These are phyloP conservation scores for Mythimna lalbum DNA, from an alignment of 2,888 invertebrate genomes.

Conservation along the genomic window DNA sequence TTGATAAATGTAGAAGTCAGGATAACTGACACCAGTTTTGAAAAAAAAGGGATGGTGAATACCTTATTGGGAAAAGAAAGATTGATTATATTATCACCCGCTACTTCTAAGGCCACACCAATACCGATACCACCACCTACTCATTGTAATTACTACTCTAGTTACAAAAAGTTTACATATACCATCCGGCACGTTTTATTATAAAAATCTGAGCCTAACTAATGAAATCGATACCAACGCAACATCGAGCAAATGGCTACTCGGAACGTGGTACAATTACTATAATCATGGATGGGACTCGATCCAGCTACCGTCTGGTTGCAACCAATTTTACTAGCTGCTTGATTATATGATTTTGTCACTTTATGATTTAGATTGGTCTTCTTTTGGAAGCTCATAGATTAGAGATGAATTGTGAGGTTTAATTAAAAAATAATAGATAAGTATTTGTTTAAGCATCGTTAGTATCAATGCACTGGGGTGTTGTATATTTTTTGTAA, in stretches of 20 bases:
- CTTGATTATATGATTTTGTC: slow-evolving; percentile 62
- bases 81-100: neutral
- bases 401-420: neutral
- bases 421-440: neutral
- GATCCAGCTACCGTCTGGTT: slow-evolving; percentile 60
- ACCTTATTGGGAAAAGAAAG: too few species aligned
- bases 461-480: neutral
- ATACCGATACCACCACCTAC: slow-evolving; percentile 59
- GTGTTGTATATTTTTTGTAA: too few species aligned
- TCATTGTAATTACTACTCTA: slow-evolving; percentile 66
- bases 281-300: slow-evolving; percentile 63
- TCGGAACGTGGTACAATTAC: slow-evolving; percentile 60
- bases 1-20: too few species aligned
- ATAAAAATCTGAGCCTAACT: slow-evolving; percentile 68
- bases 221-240: slow-evolving; percentile 71
- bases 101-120: slow-evolving; percentile 42
- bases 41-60: too few species aligned
- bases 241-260: slow-evolving; percentile 66
- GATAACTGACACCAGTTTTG: too few species aligned
- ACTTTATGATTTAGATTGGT: slow-evolving; percentile 35
- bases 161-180: slow-evolving; percentile 66
- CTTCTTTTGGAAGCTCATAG: slow-evolving; percentile 11
- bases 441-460: neutral
- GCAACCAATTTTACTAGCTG: slow-evolving; percentile 54
- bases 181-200: slow-evolving; percentile 67